Evolutionary conservation across 2,888 invertebrate species (phyloP), one percentile per base, ranked within the genome.

Genomic region (Desoria tigrina): DNA sequence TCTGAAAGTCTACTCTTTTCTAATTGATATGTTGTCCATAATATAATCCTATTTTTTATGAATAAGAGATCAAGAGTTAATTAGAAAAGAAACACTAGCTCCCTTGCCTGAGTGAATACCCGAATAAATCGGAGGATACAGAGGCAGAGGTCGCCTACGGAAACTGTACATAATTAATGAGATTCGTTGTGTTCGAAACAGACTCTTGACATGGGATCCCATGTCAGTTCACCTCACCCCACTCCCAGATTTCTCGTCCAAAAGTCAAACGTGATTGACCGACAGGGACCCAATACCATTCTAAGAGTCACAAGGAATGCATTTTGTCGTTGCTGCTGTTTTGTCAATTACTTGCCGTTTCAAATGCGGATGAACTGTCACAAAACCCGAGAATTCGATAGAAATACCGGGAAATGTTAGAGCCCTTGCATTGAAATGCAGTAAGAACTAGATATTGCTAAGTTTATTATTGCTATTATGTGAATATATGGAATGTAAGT

Each of bases 131-230:
- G n/a, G n/a, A n/a, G n/a, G n/a, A n/a, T n/a, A n/a, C n/a, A n/a
- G n/a, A n/a, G n/a, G n/a, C n/a, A n/a, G n/a, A n/a, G n/a, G n/a
- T n/a, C n/a, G n/a, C n/a, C n/a, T n/a, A n/a, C n/a, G n/a, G n/a
- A n/a, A n/a, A n/a, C n/a, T n/a, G n/a, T n/a, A n/a, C n/a, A n/a
- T n/a, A n/a, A n/a, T n/a, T n/a, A n/a, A 53, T 32, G 60, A 61
- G 61, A 62, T 69, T 66, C 69, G 69, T 69, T 69, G 69, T 69
- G 42, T 66, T 16, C 58, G 69, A 69, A 69, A 69, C 69, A 65
- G 68, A 69, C 69, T 69, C 63, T 57, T 66, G 69, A 69, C 63
- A 61, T 63, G 65, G 59, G 68, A 59, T 53, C 27, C 27, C 51
- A 51, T 21, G 39, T 16, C 39, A 39, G 16, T 16, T 9, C 16